phyloP scores from a whole-genome alignment of 2,797 vertebrate species.

The Poliocrania exsul region DNA sequence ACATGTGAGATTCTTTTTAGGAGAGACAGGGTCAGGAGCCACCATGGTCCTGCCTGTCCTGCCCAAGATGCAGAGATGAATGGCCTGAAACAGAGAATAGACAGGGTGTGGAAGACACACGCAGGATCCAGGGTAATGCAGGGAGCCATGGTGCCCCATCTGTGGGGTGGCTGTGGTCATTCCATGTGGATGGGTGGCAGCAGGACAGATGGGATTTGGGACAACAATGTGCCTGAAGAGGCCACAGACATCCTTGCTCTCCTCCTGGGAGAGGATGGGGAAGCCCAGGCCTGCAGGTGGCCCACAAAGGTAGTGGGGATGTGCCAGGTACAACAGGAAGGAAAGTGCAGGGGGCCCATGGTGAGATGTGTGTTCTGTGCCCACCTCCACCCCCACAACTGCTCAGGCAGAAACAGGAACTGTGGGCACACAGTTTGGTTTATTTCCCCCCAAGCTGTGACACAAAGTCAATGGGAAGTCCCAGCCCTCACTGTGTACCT shows the following conservation, averaged over 20 bases:
- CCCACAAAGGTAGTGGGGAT: not conserved
- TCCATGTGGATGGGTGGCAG: not conserved
- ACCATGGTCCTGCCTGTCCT: not conserved
- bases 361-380: not conserved
- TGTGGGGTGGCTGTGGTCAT: not conserved
- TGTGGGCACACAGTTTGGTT: not conserved
- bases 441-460: not conserved
- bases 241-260: not conserved
- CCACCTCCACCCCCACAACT: not conserved
- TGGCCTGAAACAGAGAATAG: not conserved
- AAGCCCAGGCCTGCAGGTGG: not conserved
- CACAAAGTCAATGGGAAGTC: not conserved
- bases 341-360: not conserved
- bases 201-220: not conserved
- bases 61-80: not conserved
- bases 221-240: not conserved
- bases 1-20: not conserved
- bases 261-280: not conserved
- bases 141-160: rapidly evolving
- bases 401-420: not conserved
- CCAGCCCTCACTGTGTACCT: rapidly evolving
- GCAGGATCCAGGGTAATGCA: not conserved
- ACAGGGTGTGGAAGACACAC: not conserved
- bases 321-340: not conserved
- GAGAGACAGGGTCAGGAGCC: not conserved